A percentile compares a stretch with the other conserved stretches of the same genome.
Evolutionary conservation across 2,113 vertebrate species (phyloP).

Genomic region (Anarhynchus alexandrinus): DNA sequence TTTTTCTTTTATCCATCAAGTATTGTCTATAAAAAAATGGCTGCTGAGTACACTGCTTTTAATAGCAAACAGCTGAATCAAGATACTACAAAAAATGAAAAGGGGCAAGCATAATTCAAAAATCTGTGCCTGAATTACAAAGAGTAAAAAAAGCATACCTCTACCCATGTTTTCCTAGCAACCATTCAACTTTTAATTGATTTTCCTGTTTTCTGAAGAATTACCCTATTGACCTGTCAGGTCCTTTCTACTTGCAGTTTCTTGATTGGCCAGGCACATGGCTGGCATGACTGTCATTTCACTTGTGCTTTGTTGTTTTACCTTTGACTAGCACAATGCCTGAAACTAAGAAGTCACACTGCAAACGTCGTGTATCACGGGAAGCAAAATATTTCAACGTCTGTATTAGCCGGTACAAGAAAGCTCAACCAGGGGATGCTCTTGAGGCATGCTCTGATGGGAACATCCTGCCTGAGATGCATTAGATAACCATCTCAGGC

Average conservation of each 20-base stretch:
- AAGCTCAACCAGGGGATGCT: not conserved
- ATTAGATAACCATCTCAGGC: not conserved
- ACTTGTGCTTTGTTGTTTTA: fast-evolving
- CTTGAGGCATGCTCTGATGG: not conserved
- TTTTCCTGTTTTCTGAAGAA: not conserved
- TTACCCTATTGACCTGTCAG: not conserved
- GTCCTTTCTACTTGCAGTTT: not conserved
- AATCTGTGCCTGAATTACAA: not conserved
- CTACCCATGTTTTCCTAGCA: not conserved
- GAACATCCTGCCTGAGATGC: not conserved
- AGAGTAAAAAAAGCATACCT: not conserved
- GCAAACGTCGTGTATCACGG: fast-evolving
- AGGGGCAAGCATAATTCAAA: not conserved
- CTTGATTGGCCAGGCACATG: not conserved
- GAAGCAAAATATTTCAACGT: not conserved
- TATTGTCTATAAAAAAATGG: not conserved
- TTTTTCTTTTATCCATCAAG: not conserved
- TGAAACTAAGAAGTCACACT: not conserved
- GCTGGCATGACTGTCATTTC: not conserved
- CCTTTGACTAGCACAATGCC: not conserved
- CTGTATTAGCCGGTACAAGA: not conserved
- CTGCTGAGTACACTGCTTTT: not conserved
- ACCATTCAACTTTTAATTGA: not conserved
- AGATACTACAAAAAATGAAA: not conserved
- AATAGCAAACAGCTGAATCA: not conserved